phyloP scores from a whole-genome alignment of 2,113 vertebrate genomes.

The Psammodynastes pulverulentus region DNA sequence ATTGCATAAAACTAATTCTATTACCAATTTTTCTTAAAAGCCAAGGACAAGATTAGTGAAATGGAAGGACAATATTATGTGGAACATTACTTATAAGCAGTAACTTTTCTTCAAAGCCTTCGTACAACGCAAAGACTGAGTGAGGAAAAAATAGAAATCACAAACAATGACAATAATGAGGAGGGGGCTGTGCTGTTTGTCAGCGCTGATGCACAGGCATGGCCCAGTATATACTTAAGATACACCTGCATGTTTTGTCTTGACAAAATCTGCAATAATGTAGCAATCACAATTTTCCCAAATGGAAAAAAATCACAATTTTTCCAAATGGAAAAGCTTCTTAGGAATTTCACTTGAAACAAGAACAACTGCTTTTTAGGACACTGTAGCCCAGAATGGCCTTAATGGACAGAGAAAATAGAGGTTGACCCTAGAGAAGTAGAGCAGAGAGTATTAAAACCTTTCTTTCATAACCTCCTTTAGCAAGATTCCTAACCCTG shows the following conservation, averaged over 20 bases:
- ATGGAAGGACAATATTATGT: not conserved
- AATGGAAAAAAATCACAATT: not conserved
- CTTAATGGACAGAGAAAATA: not conserved
- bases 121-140: not conserved
- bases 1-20: not conserved
- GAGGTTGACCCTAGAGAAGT: not conserved
- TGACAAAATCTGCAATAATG: not conserved
- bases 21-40: not conserved
- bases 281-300: not conserved
- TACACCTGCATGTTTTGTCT: not conserved
- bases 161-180: not conserved
- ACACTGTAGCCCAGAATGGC: not conserved
- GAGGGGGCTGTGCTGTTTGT: not conserved
- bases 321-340: not conserved
- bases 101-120: not conserved
- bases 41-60: not conserved
- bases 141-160: not conserved
- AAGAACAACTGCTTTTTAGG: not conserved
- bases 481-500: not conserved
- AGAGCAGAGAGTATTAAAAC: not conserved
- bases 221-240: not conserved
- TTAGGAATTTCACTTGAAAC: not conserved
- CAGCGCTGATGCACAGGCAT: not conserved
- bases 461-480: not conserved
- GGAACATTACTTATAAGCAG: not conserved